Percentiles rank a stretch among this genome's conserved stretches.
These are phyloP conservation scores for Syngnathus floridae DNA, from an alignment of 2,113 vertebrate genomes.

Conservation along the genomic window DNA sequence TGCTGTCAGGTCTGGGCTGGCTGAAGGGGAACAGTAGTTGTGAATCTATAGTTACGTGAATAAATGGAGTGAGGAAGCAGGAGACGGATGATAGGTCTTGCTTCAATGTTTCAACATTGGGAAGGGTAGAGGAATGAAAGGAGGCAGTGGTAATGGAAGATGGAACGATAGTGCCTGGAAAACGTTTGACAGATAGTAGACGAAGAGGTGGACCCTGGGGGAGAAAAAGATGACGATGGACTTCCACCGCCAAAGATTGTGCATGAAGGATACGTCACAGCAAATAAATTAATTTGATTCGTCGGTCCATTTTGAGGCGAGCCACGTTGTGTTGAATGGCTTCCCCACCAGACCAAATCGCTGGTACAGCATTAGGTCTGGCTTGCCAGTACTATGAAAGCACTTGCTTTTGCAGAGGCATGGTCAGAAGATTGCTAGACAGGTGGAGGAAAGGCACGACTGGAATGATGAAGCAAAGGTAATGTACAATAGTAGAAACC, in stretches of 20 bases:
- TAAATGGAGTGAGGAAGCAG: constrained; percentile 12
- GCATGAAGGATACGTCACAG: too few species aligned
- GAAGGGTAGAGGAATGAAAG: constrained; percentile 1
- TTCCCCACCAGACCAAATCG: too few species aligned
- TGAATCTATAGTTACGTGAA: constrained; percentile 20
- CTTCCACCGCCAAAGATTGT: too few species aligned
- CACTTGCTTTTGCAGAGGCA: constrained; percentile 44
- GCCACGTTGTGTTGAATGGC: too few species aligned
- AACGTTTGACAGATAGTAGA: constrained; percentile 36
- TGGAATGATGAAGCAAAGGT: constrained; percentile 50
- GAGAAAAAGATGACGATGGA: too few species aligned
- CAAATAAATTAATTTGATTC: too few species aligned
- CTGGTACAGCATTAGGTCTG: too few species aligned
- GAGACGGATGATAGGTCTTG: constrained; percentile 8
- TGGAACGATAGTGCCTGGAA: constrained; percentile 8
- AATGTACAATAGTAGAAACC: constrained; percentile 2
- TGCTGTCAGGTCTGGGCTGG: constrained; percentile 43
- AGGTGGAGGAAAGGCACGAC: constrained; percentile 50
- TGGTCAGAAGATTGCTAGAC: constrained; percentile 65
- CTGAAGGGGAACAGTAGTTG: constrained; percentile 25
- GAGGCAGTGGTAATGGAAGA: constrained; percentile 1
- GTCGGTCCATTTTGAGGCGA: too few species aligned
- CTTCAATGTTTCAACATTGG: not conserved
- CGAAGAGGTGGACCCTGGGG: constrained; percentile 21
- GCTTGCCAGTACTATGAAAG: not conserved